Evolutionary conservation across 2,888 invertebrate species (phyloP), one percentile per base, ranked within the genome.

Genomic region (Eristalinus sepulchralis): DNA sequence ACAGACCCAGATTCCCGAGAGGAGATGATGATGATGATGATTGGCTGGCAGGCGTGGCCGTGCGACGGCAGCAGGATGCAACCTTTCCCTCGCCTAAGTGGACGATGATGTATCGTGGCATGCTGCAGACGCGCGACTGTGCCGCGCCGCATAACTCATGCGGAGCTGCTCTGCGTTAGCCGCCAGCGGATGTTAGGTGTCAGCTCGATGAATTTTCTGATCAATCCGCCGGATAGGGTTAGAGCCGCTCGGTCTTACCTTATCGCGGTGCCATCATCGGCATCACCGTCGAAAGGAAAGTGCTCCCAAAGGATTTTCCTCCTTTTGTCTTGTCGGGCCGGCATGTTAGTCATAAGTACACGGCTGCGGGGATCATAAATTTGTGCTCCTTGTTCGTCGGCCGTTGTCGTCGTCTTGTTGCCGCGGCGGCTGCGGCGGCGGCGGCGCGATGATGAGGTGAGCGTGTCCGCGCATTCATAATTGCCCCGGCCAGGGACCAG

Each of bases 121-220:
- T n/a, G 63, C n/a, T 24, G 36, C 11, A 34, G 8, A n/a, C 20
- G 62, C 34, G 64, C 39, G 39, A 71, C 36, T 62, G 53, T 67
- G 55, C 62, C 64, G 83, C 60, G 53, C 33, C 34, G 22, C 66
- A 70, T 75, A 80, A 75, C 70, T 75, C 75, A 80, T 75, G 60
- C 47, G 47, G 64, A 20, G 80, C 68, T 9, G 63, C 67, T 5
- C 10, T 24, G 31, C 55, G 60, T 60, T 33, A 63, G 68, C 83
- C 72, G 67, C 70, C 80, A 62, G 84, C 84, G 84, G 84, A 84
- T 84, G 85, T 85, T 82, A 82, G 85, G 82, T 85, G 85, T 85
- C 85, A 85, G 85, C 24, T 64, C 64, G 59, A 67, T 27, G 75
- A 81, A 72, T 81, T 62, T 62, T 72, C 68, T 85, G 85, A 85